Conservation (phyloP, 2,797 vertebrate species). For the Lepidocolaptes lacrymiger region DNA sequence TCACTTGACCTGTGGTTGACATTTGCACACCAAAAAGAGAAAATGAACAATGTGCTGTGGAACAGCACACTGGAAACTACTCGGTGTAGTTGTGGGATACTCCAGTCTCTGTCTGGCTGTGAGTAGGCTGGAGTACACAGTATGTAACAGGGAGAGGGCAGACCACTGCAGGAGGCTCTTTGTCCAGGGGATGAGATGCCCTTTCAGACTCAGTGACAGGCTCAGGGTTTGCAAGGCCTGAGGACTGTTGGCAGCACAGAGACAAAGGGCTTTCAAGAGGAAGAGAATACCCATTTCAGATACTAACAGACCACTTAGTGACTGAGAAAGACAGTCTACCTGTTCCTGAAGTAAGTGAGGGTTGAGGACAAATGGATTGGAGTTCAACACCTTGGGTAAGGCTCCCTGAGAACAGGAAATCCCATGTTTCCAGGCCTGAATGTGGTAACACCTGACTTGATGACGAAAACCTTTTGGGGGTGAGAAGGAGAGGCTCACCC, state of each 20-base stretch:
- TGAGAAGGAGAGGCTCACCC: too few relatives aligned
- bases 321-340: background rate
- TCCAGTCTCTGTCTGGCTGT: background rate
- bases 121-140: background rate
- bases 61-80: background rate
- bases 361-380: background rate
- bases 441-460: background rate
- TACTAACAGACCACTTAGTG: background rate
- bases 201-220: background rate
- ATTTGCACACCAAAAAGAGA: background rate
- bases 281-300: slow-evolving; percentile 3
- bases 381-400: background rate
- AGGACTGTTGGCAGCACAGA: background rate
- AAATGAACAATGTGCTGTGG: background rate
- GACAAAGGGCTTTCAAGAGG: background rate
- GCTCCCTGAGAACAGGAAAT: background rate
- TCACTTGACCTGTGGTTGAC: background rate
- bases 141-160: background rate
- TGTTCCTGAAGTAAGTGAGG: background rate
- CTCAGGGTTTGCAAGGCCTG: background rate
- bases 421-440: background rate
- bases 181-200: background rate
- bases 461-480: too few relatives aligned
- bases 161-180: background rate
- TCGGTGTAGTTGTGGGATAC: background rate